Conservation (phyloP, 2,113 vertebrate genomes). For the Microcebus murinus region DNA sequence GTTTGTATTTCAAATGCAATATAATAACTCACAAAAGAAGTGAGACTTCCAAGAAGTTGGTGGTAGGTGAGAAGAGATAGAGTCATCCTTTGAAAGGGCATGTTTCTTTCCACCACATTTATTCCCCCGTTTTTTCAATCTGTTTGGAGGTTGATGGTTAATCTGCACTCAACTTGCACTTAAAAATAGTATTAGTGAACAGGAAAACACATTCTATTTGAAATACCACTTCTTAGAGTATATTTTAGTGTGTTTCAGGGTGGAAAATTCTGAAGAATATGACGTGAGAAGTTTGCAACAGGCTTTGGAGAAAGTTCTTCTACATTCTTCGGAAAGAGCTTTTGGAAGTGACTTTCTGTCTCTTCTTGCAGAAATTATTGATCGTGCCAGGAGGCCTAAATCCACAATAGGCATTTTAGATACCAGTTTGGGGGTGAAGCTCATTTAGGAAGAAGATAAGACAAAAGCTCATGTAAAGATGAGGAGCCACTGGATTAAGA, state of each 20-base stretch:
- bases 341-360: not conserved
- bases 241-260: not conserved
- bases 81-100: not conserved
- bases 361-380: not conserved
- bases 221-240: not conserved
- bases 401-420: not conserved
- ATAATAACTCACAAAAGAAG: not conserved
- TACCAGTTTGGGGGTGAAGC: not conserved
- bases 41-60: not conserved
- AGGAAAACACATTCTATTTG: not conserved
- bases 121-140: not conserved
- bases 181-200: conserved; percentile 25
- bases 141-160: not conserved
- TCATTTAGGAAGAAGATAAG: not conserved
- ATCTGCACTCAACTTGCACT: not conserved
- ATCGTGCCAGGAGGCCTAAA: not conserved
- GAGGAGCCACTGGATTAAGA: not conserved
- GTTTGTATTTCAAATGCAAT: not conserved
- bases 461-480: not conserved
- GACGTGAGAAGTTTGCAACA: not conserved
- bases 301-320: not conserved
- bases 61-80: not conserved
- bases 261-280: not conserved
- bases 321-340: not conserved
- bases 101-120: not conserved